Base-by-base conservation (phyloP, 2,888 invertebrate genomes). In the Drosophila pegasa region DNA sequence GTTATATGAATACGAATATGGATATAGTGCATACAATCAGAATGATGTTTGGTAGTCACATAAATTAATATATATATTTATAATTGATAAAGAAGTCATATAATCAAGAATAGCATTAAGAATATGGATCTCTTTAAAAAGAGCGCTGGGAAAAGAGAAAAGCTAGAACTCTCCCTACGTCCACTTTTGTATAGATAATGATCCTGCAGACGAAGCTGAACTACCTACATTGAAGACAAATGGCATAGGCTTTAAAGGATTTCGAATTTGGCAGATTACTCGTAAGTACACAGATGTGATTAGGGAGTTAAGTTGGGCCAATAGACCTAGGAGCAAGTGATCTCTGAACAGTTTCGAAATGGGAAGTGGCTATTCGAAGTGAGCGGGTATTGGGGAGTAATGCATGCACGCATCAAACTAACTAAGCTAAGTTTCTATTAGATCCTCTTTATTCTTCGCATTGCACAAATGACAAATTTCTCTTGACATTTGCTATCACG, bases 171-270 rank as follows among this genome's bases (percentile, higher is more conserved):
- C 25, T 16, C 12, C n/a, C 8, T 9, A 5, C 20, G 12, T 6
- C 20, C 40, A 40, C 40, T 14, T 10, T 14, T 10, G n/a, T 29
- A 38, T 14, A 16, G 22, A 31, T 10, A 7, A 27, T 10, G 27
- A 16, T 18, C 2, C 18, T 20, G 9, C 16, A 37, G 16, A 18
- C 41, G n/a, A 22, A n/a, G n/a, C 22, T 3, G 4, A 60, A 47
- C 45, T 57, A 18, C 38, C 57, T 58, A 51, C 25, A 38, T 51
- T 56, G 55, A 67, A 73, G 60, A 59, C 54, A 72, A 27, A 29
- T 58, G 54, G 54, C 48, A 35, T 43, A 27, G 31, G 18, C 12
- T 57, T 52, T 27, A 25, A 37, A 8, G 4, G 25, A 20, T 59
- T n/a, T 10, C 22, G 22, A 18, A 40, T 43, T 31, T 7, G 35